Percentiles rank a stretch among this genome's conserved stretches.
phyloP scores from a whole-genome alignment of 2,888 invertebrate genomes.

The Seira musarum region DNA sequence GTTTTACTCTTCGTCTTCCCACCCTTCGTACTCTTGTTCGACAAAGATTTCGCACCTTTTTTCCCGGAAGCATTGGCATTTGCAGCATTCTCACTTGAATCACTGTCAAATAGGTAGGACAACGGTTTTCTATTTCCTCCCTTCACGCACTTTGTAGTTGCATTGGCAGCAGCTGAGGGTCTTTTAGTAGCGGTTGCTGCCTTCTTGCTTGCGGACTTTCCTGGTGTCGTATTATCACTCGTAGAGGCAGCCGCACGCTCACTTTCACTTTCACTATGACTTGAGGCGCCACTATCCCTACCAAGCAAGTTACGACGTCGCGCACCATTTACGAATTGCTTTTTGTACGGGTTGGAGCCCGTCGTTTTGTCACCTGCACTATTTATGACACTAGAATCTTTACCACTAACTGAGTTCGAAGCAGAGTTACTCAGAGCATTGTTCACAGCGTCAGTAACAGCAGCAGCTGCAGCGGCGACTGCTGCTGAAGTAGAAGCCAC shows the following conservation, averaged over 20 bases:
- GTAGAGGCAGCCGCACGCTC: conserved; percentile 26
- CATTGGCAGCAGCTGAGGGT: conserved; percentile 5
- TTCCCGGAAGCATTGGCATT: conserved; percentile 71
- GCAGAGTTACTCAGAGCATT: conserved; percentile 27
- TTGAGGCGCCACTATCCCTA: conserved; percentile 57
- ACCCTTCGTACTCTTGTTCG: conserved; percentile 67
- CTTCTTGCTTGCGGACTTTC: conserved; percentile 70
- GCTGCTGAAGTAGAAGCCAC: background rate
- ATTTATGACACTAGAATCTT: conserved; percentile 29
- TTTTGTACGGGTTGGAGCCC: conserved; percentile 80
- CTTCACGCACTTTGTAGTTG: conserved; percentile 50
- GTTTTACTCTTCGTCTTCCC: conserved; percentile 61
- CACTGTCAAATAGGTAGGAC: conserved; percentile 72
- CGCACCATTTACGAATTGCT: conserved; percentile 84
- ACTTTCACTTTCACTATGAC: conserved; percentile 69
- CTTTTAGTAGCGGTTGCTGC: conserved; percentile 65
- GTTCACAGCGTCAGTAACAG: conserved; percentile 24
- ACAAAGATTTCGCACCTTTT: conserved; percentile 75
- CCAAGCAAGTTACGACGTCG: conserved; percentile 73
- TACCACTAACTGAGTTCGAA: conserved; percentile 14
- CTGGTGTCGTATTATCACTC: conserved; percentile 6
- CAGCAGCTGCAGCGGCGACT: conserved; percentile 23
- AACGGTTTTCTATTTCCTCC: conserved; percentile 70
- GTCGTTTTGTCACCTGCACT: conserved; percentile 45
- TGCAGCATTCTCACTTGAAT: conserved; percentile 77